Evolutionary conservation across 2,113 vertebrate species (phyloP).

Genomic region (Microtus richardsoni): DNA sequence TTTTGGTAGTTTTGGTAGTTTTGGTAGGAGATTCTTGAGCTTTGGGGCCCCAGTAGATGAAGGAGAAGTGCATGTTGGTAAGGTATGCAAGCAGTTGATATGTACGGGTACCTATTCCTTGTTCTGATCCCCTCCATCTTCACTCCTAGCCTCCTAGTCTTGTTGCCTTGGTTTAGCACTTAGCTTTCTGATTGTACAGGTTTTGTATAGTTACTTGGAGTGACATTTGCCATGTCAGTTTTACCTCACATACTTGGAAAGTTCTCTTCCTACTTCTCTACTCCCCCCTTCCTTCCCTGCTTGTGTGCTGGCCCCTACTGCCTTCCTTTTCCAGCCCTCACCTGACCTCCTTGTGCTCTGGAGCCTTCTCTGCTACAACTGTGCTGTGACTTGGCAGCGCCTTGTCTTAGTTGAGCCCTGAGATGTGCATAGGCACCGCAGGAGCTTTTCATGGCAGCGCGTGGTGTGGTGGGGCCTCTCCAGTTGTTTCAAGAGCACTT

Average conservation of each 20-base stretch:
- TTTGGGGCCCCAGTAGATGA: neutral
- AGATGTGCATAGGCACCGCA: slow-evolving; percentile 53
- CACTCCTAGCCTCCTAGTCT: neutral
- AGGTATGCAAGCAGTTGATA: neutral
- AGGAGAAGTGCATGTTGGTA: slow-evolving; percentile 6
- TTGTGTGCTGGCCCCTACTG: neutral
- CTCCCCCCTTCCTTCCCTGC: neutral
- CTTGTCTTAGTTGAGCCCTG: slow-evolving; percentile 24
- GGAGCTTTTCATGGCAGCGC: slow-evolving; percentile 57
- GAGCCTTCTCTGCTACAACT: neutral
- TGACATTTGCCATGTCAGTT: slow-evolving; percentile 4
- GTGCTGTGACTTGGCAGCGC: neutral
- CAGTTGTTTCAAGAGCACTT: slow-evolving; percentile 64
- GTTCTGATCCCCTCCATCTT: slow-evolving; percentile 3
- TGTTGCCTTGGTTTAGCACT: neutral
- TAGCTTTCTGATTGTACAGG: slow-evolving; percentile 8
- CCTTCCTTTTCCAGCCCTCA: neutral
- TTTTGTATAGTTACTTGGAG: slow-evolving; percentile 12
- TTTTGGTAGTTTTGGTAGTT: no score
- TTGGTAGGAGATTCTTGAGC: neutral
- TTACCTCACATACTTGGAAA: neutral
- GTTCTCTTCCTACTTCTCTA: neutral
- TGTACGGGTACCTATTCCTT: neutral
- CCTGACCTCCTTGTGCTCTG: neutral
- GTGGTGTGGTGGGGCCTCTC: slow-evolving; percentile 62